Evolutionary conservation across 2,888 invertebrate genomes (phyloP).

Genomic region (Eristalis arbustorum): DNA sequence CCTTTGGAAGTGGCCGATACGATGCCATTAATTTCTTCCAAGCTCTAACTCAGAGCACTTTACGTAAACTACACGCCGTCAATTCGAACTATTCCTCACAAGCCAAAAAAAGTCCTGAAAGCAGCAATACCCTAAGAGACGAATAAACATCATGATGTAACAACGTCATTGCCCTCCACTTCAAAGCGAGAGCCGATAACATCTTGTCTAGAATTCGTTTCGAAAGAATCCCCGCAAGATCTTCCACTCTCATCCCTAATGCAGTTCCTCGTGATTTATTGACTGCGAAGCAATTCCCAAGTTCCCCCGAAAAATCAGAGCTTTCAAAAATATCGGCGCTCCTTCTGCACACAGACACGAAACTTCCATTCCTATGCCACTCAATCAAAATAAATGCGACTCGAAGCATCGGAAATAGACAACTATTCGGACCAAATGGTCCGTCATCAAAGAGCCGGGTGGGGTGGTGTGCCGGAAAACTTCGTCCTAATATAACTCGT

Average conservation of each 20-base stretch:
- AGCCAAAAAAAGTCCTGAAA: too few relatives aligned
- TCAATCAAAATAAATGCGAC: not conserved
- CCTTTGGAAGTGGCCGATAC: too few relatives aligned
- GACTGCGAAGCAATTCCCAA: not conserved
- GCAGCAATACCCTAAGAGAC: too few relatives aligned
- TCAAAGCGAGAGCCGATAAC: not conserved
- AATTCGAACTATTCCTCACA: too few relatives aligned
- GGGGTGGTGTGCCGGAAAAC: not conserved
- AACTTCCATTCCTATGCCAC: not conserved
- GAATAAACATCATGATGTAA: too few relatives aligned
- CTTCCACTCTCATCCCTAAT: not conserved
- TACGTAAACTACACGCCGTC: too few relatives aligned
- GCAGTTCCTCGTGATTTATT: not conserved
- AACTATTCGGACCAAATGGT: conserved; percentile 52
- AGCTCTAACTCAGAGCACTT: too few relatives aligned
- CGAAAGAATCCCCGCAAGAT: not conserved
- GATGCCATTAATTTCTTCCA: too few relatives aligned
- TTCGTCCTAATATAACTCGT: not conserved
- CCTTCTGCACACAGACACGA: not conserved
- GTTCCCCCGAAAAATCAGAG: not conserved
- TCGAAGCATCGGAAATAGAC: conserved; percentile 44
- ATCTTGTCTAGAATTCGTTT: not conserved
- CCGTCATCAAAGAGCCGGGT: not conserved
- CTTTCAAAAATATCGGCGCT: not conserved
- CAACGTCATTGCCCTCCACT: not conserved